Percentiles rank a stretch among this genome's conserved stretches.
Evolutionary conservation across 2,113 vertebrate genomes (phyloP).

Genomic region (Hipposideros armiger): DNA sequence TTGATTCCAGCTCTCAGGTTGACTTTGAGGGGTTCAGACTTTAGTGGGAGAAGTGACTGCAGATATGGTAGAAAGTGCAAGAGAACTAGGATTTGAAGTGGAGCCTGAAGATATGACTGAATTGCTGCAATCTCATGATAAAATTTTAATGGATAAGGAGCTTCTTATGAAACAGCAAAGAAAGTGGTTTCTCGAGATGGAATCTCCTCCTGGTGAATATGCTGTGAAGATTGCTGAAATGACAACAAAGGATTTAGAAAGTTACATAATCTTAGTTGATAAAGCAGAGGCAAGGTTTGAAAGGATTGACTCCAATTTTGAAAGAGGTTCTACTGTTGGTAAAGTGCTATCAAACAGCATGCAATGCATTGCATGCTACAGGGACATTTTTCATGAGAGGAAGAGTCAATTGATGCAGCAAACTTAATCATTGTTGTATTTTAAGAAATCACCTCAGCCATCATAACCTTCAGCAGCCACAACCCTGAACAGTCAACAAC

Average conservation of each 20-base stretch:
- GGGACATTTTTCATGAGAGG: neutral
- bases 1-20: neutral
- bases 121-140: neutral
- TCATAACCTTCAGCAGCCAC: neutral
- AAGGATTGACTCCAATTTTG: neutral
- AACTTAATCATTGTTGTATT: neutral
- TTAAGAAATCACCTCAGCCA: neutral
- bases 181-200: neutral
- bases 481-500: no score
- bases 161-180: neutral
- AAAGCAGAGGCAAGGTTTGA: neutral
- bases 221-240: neutral
- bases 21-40: neutral
- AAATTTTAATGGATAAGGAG: neutral
- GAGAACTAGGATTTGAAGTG: neutral
- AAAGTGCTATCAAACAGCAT: neutral
- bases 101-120: neutral
- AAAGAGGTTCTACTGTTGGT: neutral
- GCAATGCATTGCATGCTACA: neutral
- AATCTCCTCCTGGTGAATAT: neutral
- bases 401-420: neutral
- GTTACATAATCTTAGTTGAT: neutral
- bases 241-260: neutral
- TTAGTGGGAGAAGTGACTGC: neutral
- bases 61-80: neutral